Evolutionary conservation across 2,113 vertebrate genomes (phyloP), one percentile per base, ranked within the genome.

Genomic region (Parotia lawesii): DNA sequence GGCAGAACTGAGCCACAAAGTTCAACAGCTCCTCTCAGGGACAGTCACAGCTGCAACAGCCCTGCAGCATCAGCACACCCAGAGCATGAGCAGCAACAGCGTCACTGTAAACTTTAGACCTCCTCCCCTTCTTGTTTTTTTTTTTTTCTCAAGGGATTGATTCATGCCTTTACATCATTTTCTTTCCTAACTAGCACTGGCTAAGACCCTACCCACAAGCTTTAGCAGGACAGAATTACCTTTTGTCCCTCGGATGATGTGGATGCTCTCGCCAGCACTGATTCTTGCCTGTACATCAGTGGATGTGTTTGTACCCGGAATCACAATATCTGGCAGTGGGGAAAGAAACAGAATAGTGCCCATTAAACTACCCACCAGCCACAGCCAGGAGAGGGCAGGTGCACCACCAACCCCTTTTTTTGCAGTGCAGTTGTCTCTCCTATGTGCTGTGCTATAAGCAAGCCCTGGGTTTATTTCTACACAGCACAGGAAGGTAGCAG

Each of bases 201-300:
- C 60, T 53, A 74, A 42, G 29, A 70, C 23, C 23, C 19, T 53
- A 22, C 14, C 42, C 38, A 33, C 28, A 79, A 31, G 12, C 25
- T 35, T 47, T n/a, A 51, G 22, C 24, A 50, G 57, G 38, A 87
- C 38, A 84, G 48, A 78, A 38, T 93, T 96, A 99, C 99, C 99
- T 99, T 99, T 99, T 5, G 99, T 99, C 90, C 99, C 99, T 93
- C 98, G 98, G 93, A 99, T 99, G 69, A 99, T 98, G 72, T 99
- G 99, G 95, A 99, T 99, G 94, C 99, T 99, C 96, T 99, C 99
- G 1, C 99, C 99, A 86, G 99, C 99, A 78, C 98, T 98, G 85
- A 99, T 99, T 87, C 99, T 98, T 66, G 99, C 99, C 96, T 99
- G 99, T 47, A 99, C 98, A 72, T 99, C 99, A 31, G 99, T 99